These are phyloP conservation scores for Podarcis muralis DNA, from an alignment of 2,113 vertebrate species.

Conservation along the genomic window DNA sequence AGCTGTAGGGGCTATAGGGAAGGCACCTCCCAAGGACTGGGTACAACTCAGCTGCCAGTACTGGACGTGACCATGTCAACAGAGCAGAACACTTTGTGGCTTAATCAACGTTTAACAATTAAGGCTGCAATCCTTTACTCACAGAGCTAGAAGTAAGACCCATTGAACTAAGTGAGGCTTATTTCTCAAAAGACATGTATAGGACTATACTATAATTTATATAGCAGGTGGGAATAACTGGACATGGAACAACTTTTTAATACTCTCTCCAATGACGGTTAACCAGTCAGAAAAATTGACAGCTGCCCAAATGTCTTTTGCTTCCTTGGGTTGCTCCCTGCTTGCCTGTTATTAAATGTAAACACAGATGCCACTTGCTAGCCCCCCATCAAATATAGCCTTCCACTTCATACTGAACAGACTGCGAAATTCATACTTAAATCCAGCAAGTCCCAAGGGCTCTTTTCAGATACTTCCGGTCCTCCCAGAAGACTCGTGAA, in stretches of 20 bases:
- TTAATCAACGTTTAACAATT: neutral
- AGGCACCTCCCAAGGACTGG: neutral
- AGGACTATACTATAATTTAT: neutral
- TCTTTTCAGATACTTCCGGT: conserved; percentile 47
- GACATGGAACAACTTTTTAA: neutral
- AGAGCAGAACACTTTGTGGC: too few relatives aligned
- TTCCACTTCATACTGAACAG: neutral
- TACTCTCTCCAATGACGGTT: neutral
- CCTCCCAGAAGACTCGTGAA: conserved; percentile 64
- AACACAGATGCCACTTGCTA: conserved; percentile 35
- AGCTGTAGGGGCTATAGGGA: neutral
- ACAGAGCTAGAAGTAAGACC: too few relatives aligned
- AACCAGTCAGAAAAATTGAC: conserved; percentile 14
- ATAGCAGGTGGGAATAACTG: neutral
- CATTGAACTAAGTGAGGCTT: too few relatives aligned
- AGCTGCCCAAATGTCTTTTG: neutral
- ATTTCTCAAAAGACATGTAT: too few relatives aligned
- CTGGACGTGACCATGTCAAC: neutral
- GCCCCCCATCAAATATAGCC: conserved; percentile 22
- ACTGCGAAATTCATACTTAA: conserved; percentile 65
- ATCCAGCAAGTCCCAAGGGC: conserved; percentile 55
- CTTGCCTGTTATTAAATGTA: conserved; percentile 9
- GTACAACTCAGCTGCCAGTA: neutral
- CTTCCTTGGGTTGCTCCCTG: neutral
- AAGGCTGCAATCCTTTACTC: too few relatives aligned